Percentiles rank a stretch among this genome's conserved stretches.
Conservation (phyloP, 2,797 vertebrate genomes). For the Amazona ochrocephala region DNA sequence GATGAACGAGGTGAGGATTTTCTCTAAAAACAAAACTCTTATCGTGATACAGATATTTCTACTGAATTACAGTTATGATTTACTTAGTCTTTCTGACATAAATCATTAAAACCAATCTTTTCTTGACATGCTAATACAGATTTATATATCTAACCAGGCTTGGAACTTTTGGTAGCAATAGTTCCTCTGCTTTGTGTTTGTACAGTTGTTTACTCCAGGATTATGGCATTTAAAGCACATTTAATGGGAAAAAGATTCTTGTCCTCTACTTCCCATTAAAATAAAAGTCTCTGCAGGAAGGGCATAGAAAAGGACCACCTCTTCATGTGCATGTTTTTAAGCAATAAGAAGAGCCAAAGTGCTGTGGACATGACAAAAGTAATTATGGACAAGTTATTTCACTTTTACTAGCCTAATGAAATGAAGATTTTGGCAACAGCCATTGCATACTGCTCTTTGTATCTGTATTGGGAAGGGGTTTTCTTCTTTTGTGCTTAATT, state of each 20-base stretch:
- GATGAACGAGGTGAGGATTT: background rate
- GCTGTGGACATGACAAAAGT: background rate
- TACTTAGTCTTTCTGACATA: background rate
- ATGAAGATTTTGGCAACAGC: background rate
- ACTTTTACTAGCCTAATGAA: background rate
- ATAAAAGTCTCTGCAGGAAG: background rate
- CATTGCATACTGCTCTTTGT: background rate
- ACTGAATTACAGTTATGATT: background rate
- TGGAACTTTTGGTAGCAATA: background rate
- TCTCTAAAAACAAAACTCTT: rapidly evolving
- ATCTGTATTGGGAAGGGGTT: background rate
- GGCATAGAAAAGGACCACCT: background rate
- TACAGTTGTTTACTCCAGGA: background rate
- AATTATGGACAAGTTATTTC: background rate
- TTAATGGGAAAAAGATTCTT: background rate
- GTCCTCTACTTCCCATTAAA: background rate
- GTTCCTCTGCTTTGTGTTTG: background rate
- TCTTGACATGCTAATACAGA: background rate
- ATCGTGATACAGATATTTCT: background rate
- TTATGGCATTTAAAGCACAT: background rate
- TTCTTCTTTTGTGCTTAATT: background rate
- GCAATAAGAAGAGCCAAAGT: background rate
- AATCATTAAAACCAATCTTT: background rate
- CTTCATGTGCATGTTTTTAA: background rate
- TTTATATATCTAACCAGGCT: background rate